Conservation (phyloP, 2,113 vertebrate genomes). For the Antigone vipio region DNA sequence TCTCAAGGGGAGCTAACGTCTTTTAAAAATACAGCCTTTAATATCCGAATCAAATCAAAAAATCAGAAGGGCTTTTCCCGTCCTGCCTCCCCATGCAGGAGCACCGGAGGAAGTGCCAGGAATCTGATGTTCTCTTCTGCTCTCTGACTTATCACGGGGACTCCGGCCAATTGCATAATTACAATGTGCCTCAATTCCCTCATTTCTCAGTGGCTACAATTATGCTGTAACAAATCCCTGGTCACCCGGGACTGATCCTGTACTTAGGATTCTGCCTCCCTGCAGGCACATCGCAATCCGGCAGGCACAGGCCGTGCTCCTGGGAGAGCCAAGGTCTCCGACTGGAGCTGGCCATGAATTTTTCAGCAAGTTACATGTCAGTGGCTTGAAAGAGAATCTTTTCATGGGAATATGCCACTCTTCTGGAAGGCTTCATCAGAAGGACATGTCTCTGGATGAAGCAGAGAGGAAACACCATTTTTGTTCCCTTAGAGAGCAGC, state of each 20-base stretch:
- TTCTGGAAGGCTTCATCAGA: not conserved
- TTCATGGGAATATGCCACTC: not conserved
- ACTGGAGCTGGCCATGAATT: not conserved
- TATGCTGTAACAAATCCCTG: not conserved
- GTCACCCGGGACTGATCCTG: not conserved
- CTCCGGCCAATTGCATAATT: not conserved
- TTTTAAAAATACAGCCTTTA: not conserved
- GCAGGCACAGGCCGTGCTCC: not conserved
- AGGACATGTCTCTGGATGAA: not conserved
- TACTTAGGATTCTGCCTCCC: not conserved
- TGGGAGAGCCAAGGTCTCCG: not conserved
- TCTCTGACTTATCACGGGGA: not conserved
- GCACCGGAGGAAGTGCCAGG: not conserved
- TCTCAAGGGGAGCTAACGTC: not conserved
- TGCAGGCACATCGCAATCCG: not conserved
- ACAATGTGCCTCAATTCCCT: not conserved
- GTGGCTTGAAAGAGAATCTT: not conserved
- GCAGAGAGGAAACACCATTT: not conserved
- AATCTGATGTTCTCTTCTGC: not conserved
- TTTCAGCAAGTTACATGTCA: constrained; percentile 11
- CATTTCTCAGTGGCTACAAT: not conserved
- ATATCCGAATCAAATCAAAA: not conserved
- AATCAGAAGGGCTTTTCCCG: not conserved
- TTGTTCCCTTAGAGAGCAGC: not conserved
- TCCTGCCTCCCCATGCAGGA: not conserved